phyloP scores from a whole-genome alignment of 2,113 vertebrate genomes.

The Cacatua alba region DNA sequence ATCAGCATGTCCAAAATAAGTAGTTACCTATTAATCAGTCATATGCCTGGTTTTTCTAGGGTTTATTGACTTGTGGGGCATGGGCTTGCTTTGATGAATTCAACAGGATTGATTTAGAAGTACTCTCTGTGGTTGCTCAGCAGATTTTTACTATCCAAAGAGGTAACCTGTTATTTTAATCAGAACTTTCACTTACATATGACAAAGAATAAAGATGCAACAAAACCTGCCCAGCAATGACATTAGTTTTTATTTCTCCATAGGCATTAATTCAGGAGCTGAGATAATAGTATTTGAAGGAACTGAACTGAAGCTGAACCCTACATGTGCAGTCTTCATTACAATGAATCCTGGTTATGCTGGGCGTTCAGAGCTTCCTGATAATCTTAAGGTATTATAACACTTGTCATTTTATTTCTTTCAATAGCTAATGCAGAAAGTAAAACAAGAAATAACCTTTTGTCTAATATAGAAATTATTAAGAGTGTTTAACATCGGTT shows the following conservation, averaged over 20 bases:
- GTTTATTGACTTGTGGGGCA: constrained; percentile 87
- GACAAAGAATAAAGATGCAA: background rate
- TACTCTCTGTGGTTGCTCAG: constrained; percentile 91
- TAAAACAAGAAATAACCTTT: background rate
- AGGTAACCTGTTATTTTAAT: constrained; percentile 75
- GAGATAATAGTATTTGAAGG: constrained; percentile 87
- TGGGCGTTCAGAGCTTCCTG: constrained; percentile 89
- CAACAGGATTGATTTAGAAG: constrained; percentile 93
- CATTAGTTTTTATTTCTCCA: background rate
- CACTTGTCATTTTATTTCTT: background rate
- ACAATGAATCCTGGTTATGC: constrained; percentile 96
- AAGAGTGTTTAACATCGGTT: background rate
- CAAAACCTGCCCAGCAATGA: background rate
- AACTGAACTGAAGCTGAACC: constrained; percentile 87
- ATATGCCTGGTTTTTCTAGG: constrained; percentile 69
- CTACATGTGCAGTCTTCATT: constrained; percentile 91
- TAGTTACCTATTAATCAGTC: constrained; percentile 7
- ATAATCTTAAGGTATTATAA: constrained; percentile 87
- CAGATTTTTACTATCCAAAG: constrained; percentile 95
- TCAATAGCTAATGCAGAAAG: background rate
- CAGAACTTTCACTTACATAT: background rate
- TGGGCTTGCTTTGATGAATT: constrained; percentile 97
- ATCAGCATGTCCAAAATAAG: background rate
- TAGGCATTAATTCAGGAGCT: constrained; percentile 84
- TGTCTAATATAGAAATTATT: background rate